Percentiles rank a stretch among this genome's conserved stretches.
Conservation (phyloP, 2,113 vertebrate species). For the Craseonycteris thonglongyai region DNA sequence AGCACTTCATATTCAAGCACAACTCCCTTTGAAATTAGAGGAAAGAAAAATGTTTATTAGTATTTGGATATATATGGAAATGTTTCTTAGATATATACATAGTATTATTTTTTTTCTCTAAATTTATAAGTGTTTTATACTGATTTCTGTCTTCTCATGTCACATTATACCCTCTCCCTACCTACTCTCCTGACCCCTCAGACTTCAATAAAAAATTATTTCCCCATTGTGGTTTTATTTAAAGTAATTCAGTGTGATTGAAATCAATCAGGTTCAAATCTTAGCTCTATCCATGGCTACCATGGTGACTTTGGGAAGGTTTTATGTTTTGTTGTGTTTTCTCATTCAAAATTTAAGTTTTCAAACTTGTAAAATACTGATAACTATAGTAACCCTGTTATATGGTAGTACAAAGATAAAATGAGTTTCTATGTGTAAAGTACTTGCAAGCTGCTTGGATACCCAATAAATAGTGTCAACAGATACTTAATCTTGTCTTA, state of each 20-base stretch:
- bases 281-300: neutral
- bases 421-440: neutral
- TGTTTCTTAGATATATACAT: neutral
- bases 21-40: neutral
- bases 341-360: neutral
- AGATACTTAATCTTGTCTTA: neutral
- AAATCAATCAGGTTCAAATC: neutral
- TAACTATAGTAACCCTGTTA: neutral
- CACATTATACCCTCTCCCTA: neutral
- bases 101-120: neutral
- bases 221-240: neutral
- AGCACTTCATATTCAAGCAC: neutral
- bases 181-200: rapidly evolving
- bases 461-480: neutral
- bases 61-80: neutral
- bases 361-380: neutral
- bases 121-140: neutral
- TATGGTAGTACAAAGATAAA: neutral
- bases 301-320: neutral
- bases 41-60: neutral
- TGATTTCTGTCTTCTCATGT: neutral
- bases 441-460: neutral
- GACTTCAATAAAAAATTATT: neutral
- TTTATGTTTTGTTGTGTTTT: neutral
- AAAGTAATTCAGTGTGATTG: neutral